Base-by-base conservation (phyloP, 2,888 invertebrate species). In the Drosophila hamatofila region DNA sequence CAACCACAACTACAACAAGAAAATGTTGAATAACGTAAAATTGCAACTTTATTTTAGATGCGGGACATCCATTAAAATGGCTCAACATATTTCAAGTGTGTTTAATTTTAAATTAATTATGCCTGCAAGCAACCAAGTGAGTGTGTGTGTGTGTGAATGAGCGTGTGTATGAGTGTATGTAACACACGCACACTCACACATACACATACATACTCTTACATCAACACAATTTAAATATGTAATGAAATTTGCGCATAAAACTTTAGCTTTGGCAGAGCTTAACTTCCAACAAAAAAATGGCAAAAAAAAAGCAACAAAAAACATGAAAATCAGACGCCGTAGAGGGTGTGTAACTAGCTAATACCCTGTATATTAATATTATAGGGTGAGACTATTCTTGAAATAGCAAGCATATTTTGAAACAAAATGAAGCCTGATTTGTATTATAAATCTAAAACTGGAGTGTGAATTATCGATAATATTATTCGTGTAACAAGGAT, bases 171-270 rank as follows among this genome's bases (percentile, higher is more conserved):
- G 16, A 37, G 37, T 35, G 35, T 55, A 35, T 55, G 35, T 14
- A 35, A 16, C 23, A 46, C 4, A 42, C 62, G 18, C n/a, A 55
- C 51, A 41, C 18, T 48, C 33, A 49, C 27, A 51, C 16, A 25
- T 16, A 8, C 23, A 16, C 25, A 21, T 7, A 14, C 14, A 12
- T 18, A 18, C 52, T 41, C 52, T 46, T 63, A 48, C 71, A 75
- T 56, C 42, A 49, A 66, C 67, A 66, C 80, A 73, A 59, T 73
- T 68, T 63, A 72, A 71, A 77, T 73, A 60, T 60, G 25, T 54
- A 86, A 83, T 81, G 75, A 57, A 81, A 81, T 86, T 83, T 83
- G 51, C 55, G 66, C 62, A 80, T 63, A 65, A 75, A 88, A 88
- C 83, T 82, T 85, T 83, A 21, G 41, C 68, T 64, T 82, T 64